A percentile compares a stretch with the other conserved stretches of the same genome.
Evolutionary conservation across 2,888 invertebrate species (phyloP).

Genomic region (Mythimna loreyi): DNA sequence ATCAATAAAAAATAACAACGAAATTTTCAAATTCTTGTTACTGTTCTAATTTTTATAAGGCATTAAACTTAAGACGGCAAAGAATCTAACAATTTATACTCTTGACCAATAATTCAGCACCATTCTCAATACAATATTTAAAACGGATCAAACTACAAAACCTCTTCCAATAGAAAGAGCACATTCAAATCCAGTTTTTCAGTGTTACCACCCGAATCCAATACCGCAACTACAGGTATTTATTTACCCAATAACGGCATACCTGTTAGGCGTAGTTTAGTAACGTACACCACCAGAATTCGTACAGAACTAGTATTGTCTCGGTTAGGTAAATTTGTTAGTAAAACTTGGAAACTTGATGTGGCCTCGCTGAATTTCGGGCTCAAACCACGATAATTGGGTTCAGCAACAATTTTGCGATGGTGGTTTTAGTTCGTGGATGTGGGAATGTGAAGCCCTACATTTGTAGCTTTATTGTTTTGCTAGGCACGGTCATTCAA

Average conservation of each 20-base stretch:
- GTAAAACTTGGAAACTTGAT: slow-evolving; percentile 70
- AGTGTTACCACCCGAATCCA: slow-evolving; percentile 27
- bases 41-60: no score
- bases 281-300: slow-evolving; percentile 66
- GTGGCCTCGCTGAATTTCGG: slow-evolving; percentile 68
- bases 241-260: slow-evolving; percentile 57
- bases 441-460: slow-evolving; percentile 59
- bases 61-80: no score
- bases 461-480: slow-evolving; percentile 67
- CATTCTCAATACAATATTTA: background rate
- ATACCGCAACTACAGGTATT: slow-evolving; percentile 41
- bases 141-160: background rate
- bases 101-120: background rate
- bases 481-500: slow-evolving; percentile 36
- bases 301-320: slow-evolving; percentile 71
- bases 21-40: no score
- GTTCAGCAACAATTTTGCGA: slow-evolving; percentile 81
- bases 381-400: slow-evolving; percentile 77
- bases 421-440: slow-evolving; percentile 66
- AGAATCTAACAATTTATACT: background rate
- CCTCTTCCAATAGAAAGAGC: background rate
- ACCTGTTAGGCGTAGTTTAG: slow-evolving; percentile 55
- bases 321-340: slow-evolving; percentile 66
- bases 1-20: no score
- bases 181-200: slow-evolving; percentile 16